Evolutionary conservation across 2,113 vertebrate genomes (phyloP), one percentile per base, ranked within the genome.

Genomic region (Osmerus eperlanus): DNA sequence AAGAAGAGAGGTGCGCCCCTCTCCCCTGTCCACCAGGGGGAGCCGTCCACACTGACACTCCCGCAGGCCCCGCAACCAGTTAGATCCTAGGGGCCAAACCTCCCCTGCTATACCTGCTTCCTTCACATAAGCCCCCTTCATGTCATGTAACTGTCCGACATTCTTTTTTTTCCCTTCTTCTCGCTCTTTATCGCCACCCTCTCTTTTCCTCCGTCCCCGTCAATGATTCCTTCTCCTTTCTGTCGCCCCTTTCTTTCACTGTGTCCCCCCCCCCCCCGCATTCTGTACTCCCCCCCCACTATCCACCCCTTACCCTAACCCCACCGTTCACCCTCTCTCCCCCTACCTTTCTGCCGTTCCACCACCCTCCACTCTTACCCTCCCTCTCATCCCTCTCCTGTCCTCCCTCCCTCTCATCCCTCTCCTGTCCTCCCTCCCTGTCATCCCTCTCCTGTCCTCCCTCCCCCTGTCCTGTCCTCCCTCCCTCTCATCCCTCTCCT

Each of bases 1-100:
- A 97, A 96, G 89, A 97, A 96, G 82, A 94, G 94, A 94, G 97
- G 97, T 95, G 68, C 18, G 2, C 29, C 62, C 15, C 62, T 64
- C 13, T 15, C 5, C 62, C 13, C 6, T 47, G 41, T 47, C 41
- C 41, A 47, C 41, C 41, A 47, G 41, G 41, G 41, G 41, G 9
- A 47, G 9, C 41, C 41, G 2, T 11, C 41, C 41, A 8, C 41
- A 47, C 25, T 25, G 25, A 25, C 25, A 25, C 25, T 25, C 25
- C 25, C 2, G 25, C 25, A 25, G 25, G 25, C 25, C 25, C 25
- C 25, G 25, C 1, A 25, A 23, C 21, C 21, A 1, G 1, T 23
- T 23, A 41, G 3, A 41, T 41, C 6, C 36, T 41, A 5, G 29
- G 36, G 8, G 36, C 36, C 1, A 47, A 47, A 47, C 41, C 41